These are phyloP conservation scores for Saguinus imperator DNA, from an alignment of 2,113 vertebrate genomes.

Conservation along the genomic window DNA sequence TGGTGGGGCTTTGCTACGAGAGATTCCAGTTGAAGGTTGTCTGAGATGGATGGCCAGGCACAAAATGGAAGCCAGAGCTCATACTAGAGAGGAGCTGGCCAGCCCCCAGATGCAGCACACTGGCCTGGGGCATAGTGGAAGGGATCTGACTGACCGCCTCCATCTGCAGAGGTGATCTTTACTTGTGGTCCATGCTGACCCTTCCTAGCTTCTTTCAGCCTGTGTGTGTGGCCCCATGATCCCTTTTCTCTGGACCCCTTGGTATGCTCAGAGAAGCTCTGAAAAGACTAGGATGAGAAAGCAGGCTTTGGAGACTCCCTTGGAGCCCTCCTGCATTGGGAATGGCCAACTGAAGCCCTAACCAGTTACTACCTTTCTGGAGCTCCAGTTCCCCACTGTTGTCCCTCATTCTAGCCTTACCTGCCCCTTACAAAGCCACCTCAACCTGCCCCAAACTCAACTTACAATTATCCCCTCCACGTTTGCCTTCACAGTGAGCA, in stretches of 20 bases:
- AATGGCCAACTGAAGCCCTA: not conserved
- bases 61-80: not conserved
- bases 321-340: fast-evolving
- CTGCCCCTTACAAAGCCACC: not conserved
- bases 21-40: not conserved
- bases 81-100: fast-evolving
- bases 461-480: fast-evolving
- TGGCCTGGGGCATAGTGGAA: fast-evolving
- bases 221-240: too few relatives aligned
- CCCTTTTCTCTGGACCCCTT: not conserved
- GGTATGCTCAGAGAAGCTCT: not conserved
- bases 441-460: not conserved
- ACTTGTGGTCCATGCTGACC: not conserved
- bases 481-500: not conserved
- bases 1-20: not conserved
- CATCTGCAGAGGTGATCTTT: not conserved
- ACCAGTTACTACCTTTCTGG: not conserved
- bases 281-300: not conserved
- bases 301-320: not conserved
- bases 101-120: not conserved
- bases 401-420: not conserved
- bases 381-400: too few relatives aligned
- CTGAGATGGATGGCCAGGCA: not conserved
- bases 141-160: not conserved
- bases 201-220: not conserved